Evolutionary conservation across 2,888 invertebrate species (phyloP), one percentile per base, ranked within the genome.

Genomic region (Ecdyonurus torrentis): DNA sequence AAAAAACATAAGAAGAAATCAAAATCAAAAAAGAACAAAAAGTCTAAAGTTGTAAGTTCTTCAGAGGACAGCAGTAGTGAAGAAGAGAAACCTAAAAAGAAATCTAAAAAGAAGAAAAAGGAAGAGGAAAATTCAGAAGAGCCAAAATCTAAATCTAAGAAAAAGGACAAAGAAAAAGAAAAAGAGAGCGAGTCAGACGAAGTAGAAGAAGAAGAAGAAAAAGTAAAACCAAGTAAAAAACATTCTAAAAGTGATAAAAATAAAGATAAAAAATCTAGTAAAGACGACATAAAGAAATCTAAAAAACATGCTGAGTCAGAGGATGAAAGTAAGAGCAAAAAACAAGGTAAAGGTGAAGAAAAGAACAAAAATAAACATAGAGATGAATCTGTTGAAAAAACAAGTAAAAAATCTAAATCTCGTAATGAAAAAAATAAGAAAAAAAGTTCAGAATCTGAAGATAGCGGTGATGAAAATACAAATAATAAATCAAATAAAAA

Each of bases 401-500:
- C 58, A 58, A 60, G 22, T 24, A 37, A 64, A 65, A 52, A 65
- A 64, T 60, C 65, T 65, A 62, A 64, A 65, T 7, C 63, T 61
- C 15, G 60, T 65, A 61, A 63, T 63, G 37, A 63, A 24, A 25
- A 63, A 62, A 22, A 65, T 63, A 61, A 64, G 61, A 5, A 62
- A 64, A 24, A 55, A 63, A 25, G 75, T 76, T 65, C 69, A 62
- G 15, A 37, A 37, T 37, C 37, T 37, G 37, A 37, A 37, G 37
- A 37, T 10, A 37, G 37, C 15, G 15, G 37, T 15, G 37, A 15
- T 37, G 15, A 15, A n/a, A n/a, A n/a, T n/a, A n/a, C n/a, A n/a
- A n/a, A n/a, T n/a, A n/a, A n/a, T n/a, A n/a, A n/a, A n/a, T n/a
- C n/a, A n/a, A n/a, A n/a, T n/a, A n/a, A n/a, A n/a, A n/a, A n/a